Base-by-base conservation (phyloP, 2,888 invertebrate species). In the Ophion costatus region DNA sequence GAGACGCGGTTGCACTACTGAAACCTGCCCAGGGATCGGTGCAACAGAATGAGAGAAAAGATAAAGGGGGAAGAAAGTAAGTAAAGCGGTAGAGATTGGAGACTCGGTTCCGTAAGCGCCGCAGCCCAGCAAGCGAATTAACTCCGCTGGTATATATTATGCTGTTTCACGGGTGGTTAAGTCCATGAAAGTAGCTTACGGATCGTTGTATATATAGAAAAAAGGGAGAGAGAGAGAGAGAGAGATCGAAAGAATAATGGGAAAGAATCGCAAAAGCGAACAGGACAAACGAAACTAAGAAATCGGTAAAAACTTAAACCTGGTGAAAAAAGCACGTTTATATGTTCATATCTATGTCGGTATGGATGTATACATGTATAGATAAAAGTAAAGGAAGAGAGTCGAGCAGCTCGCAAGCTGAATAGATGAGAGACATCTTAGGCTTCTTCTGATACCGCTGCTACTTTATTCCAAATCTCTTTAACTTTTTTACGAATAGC, bases 101-200 rank as follows among this genome's bases (percentile, higher is more conserved):
- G 76, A 73, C 63, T 63, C 56, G 57, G 71, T 69, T 64, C 56
- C 73, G 33, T 70, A 82, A 79, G 83, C 81, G 83, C 87, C 85
- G 88, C n/a, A n/a, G 89, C 87, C 90, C 91, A 92, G 92, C 92
- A 91, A 91, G 91, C 91, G 90, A 92, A 92, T 92, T 91, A 92
- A 90, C 90, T 88, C 85, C 69, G 89, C 89, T 89, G 61, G 74
- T 75, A 92, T 91, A 91, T 92, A 92, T 92, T 90, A 90, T 89
- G 88, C 88, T 87, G 91, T 89, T 92, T 92, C 90, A 92, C 91
- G 93, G 92, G 91, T 92, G 92, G 92, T 93, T 93, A 92, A 92
- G 89, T 90, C 87, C 85, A 88, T 85, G 88, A 85, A 87, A 88
- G 86, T 87, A 85, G 86, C 86, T 87, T 85, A 86, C 82, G 80